Percentiles rank a stretch among this genome's conserved stretches.
Evolutionary conservation across 2,113 vertebrate genomes (phyloP).

Genomic region (Ammodytes marinus): DNA sequence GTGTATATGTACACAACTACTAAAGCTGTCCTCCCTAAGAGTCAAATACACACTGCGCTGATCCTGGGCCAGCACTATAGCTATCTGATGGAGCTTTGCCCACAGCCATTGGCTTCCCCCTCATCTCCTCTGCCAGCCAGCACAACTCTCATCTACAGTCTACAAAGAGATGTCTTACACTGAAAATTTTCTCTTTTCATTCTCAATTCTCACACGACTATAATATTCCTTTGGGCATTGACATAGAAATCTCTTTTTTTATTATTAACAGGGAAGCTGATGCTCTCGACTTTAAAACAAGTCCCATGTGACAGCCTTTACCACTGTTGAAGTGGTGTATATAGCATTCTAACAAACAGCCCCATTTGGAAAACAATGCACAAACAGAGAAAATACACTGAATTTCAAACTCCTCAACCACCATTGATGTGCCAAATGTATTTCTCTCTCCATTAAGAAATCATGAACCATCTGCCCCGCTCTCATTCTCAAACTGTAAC

Average conservation of each 20-base stretch:
- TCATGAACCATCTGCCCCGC: slow-evolving; percentile 76
- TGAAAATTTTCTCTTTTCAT: slow-evolving; percentile 43
- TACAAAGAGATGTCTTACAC: slow-evolving; percentile 60
- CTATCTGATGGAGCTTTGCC: slow-evolving; percentile 62
- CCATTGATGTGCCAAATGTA: slow-evolving; percentile 62
- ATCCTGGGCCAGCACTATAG: slow-evolving; percentile 40
- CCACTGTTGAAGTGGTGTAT: neutral
- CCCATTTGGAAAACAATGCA: slow-evolving; percentile 42
- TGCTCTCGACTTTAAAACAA: slow-evolving; percentile 37
- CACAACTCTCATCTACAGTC: slow-evolving; percentile 56
- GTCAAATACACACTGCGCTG: slow-evolving; percentile 42
- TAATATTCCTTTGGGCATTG: slow-evolving; percentile 42
- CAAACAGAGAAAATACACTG: slow-evolving; percentile 19
- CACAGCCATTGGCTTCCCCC: slow-evolving; percentile 54
- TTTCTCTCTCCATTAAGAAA: slow-evolving; percentile 75
- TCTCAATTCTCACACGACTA: slow-evolving; percentile 51
- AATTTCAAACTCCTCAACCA: slow-evolving; percentile 40
- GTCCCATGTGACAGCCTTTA: slow-evolving; percentile 36
- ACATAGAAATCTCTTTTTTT: slow-evolving; percentile 50
- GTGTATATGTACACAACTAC: neutral
- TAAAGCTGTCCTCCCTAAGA: slow-evolving; percentile 12
- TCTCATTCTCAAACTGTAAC: slow-evolving; percentile 56
- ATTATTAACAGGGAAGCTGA: slow-evolving; percentile 45
- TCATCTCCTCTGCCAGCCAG: slow-evolving; percentile 38
- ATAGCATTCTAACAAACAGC: slow-evolving; percentile 55